Conservation (phyloP, 2,888 invertebrate genomes). For the Lasioglossum morio region DNA sequence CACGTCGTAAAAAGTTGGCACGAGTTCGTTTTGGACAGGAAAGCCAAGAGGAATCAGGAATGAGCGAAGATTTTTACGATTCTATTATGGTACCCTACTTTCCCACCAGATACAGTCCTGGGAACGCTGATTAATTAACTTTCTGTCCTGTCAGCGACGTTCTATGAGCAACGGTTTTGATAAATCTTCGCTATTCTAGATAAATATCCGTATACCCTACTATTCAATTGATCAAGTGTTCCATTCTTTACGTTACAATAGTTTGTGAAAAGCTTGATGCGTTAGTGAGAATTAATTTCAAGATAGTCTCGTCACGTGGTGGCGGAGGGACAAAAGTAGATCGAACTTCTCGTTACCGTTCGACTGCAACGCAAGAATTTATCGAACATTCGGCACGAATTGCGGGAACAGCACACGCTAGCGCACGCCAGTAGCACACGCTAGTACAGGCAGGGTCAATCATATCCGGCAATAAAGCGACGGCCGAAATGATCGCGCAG, state of each 20-base stretch:
- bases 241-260: not conserved
- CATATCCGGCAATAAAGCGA: conserved; percentile 52
- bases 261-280: not conserved
- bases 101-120: conserved; percentile 10
- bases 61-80: conserved; percentile 58
- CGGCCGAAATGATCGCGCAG: conserved; percentile 37
- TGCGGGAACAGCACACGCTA: conserved; percentile 41
- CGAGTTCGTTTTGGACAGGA: conserved; percentile 34
- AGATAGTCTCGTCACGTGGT: not conserved
- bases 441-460: conserved; percentile 47
- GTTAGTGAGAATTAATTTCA: not conserved
- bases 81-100: conserved; percentile 29
- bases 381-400: conserved; percentile 18
- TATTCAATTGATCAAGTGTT: not conserved
- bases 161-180: not conserved
- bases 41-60: conserved; percentile 28
- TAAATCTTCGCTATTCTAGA: not conserved
- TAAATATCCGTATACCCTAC: not conserved
- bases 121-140: conserved; percentile 41
- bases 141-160: not conserved
- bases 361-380: not conserved
- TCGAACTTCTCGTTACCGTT: not conserved
- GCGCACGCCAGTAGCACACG: conserved; percentile 17
- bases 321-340: not conserved
- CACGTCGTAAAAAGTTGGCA: conserved; percentile 62